These are phyloP conservation scores for Myrmophylax atrothorax DNA, from an alignment of 2,113 vertebrate genomes.

Conservation along the genomic window DNA sequence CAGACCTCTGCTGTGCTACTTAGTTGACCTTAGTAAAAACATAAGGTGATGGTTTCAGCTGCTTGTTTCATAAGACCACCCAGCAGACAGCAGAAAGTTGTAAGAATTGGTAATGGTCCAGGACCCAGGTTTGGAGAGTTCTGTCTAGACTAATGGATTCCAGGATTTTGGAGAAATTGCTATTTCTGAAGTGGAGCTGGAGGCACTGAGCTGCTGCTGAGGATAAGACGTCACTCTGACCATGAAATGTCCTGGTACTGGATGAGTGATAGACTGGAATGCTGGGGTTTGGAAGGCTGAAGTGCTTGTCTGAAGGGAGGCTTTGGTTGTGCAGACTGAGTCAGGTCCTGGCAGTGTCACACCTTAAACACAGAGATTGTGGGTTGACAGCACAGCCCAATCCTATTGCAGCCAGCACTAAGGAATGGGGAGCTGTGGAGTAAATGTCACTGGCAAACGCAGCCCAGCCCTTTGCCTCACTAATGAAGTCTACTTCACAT, in stretches of 20 bases:
- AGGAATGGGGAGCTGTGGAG: neutral
- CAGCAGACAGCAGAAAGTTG: neutral
- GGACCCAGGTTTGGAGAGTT: neutral
- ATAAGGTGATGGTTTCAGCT: neutral
- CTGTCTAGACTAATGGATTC: neutral
- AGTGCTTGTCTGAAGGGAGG: neutral
- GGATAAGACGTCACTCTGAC: neutral
- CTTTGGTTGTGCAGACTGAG: neutral
- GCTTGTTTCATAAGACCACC: neutral
- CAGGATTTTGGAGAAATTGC: neutral
- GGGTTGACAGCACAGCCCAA: neutral
- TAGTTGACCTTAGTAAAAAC: neutral
- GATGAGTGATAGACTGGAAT: neutral
- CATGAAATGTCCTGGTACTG: neutral
- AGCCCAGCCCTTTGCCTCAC: neutral
- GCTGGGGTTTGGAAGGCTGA: fast-evolving
- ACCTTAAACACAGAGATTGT: neutral
- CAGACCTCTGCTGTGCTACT: neutral
- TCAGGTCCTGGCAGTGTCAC: neutral
- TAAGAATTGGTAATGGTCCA: neutral
- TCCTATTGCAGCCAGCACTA: neutral
- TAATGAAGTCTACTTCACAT: neutral
- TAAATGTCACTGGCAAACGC: neutral
- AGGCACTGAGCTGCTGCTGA: neutral
- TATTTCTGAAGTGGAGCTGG: neutral